Conservation (phyloP, 2,888 invertebrate species). For the Chouioia cunea region DNA sequence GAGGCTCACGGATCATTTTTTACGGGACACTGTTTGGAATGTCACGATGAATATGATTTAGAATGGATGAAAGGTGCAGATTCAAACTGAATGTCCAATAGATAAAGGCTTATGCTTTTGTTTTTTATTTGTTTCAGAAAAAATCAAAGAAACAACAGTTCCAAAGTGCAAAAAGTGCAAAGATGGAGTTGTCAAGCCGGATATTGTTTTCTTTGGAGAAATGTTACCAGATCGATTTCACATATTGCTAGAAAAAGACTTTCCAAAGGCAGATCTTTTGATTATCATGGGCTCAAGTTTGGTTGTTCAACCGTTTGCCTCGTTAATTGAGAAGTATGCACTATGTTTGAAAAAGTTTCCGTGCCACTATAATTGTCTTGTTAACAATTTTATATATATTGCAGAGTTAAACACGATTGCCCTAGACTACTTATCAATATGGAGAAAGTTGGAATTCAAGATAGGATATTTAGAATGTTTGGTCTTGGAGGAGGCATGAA, state of each 20-base stretch:
- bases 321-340: conserved; percentile 81
- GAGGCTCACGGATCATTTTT: conserved; percentile 96
- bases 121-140: conserved; percentile 70
- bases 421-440: conserved; percentile 90
- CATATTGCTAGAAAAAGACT: conserved; percentile 78
- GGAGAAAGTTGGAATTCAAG: conserved; percentile 72
- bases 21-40: conserved; percentile 87
- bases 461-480: conserved; percentile 64
- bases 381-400: conserved; percentile 41
- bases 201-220: conserved; percentile 97
- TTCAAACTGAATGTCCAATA: conserved; percentile 40
- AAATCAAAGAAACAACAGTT: conserved; percentile 79
- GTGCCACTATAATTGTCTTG: conserved; percentile 1
- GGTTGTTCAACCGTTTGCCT: conserved; percentile 95
- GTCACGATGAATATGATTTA: conserved; percentile 79
- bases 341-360: conserved; percentile 19
- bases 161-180: conserved; percentile 83
- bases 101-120: conserved; percentile 13
- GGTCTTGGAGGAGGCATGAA: conserved; percentile 75
- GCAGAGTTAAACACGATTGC: conserved; percentile 77
- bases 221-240: conserved; percentile 85
- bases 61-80: conserved; percentile 86
- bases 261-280: conserved; percentile 88
- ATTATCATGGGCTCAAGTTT: conserved; percentile 96
- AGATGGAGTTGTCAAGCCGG: conserved; percentile 89